A percentile compares a stretch with the other conserved stretches of the same genome.
Conservation (phyloP, 2,113 vertebrate genomes). For the Scomber scombrus region DNA sequence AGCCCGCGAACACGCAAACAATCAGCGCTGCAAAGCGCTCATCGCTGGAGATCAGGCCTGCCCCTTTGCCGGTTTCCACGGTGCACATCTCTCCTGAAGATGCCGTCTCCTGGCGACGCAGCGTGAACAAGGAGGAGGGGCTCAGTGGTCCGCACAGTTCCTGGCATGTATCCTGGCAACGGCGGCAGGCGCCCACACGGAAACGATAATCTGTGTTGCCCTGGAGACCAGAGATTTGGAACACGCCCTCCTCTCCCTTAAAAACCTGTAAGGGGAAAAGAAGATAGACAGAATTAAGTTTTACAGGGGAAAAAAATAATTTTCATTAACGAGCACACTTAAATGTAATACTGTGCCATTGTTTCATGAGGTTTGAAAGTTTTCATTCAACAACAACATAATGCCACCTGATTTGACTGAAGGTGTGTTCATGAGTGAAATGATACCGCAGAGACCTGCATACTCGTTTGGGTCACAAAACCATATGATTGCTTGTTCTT, state of each 20-base stretch:
- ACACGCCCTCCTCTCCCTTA: slow-evolving; percentile 94
- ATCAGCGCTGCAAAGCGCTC: slow-evolving; percentile 96
- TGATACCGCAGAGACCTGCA: no score
- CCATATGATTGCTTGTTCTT: background rate
- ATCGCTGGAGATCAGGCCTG: slow-evolving; percentile 91
- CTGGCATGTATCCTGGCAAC: slow-evolving; percentile 92
- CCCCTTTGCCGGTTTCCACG: slow-evolving; percentile 81
- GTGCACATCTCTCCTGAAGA: slow-evolving; percentile 83
- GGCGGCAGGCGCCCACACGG: slow-evolving; percentile 95
- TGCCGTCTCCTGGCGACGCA: slow-evolving; percentile 86
- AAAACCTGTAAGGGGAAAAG: slow-evolving; percentile 87
- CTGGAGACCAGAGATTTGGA: slow-evolving; percentile 96
- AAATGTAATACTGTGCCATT: no score
- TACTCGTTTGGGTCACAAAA: background rate
- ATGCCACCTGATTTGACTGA: no score
- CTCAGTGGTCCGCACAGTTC: slow-evolving; percentile 97
- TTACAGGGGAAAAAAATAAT: background rate
- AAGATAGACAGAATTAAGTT: background rate
- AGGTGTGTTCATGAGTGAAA: no score
- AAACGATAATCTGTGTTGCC: slow-evolving; percentile 96
- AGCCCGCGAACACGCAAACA: slow-evolving; percentile 91
- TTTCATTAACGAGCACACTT: background rate
- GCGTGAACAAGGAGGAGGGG: slow-evolving; percentile 91
- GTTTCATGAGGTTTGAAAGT: no score
- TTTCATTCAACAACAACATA: no score